phyloP scores from a whole-genome alignment of 2,797 vertebrate species.

The Tamandua tetradactyla region DNA sequence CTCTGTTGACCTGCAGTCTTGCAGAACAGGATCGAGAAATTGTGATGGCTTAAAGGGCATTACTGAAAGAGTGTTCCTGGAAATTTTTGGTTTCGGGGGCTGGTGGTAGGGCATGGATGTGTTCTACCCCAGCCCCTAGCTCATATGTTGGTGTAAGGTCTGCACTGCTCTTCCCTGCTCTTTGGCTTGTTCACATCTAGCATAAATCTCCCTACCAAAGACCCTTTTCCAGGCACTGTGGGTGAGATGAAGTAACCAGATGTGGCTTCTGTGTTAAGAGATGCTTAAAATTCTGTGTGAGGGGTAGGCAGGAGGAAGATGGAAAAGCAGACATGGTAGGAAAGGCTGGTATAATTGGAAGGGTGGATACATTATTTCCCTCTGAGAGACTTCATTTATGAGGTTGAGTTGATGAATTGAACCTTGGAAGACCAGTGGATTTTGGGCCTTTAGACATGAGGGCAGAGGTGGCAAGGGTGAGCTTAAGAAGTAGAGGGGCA shows the following conservation, averaged over 20 bases:
- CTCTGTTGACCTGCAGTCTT: background rate
- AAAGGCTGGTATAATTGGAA: background rate
- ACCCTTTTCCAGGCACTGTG: background rate
- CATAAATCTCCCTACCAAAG: background rate
- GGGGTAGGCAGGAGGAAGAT: too few relatives aligned
- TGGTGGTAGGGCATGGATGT: rapidly evolving
- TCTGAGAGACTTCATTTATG: background rate
- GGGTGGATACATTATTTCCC: background rate
- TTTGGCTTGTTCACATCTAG: too few relatives aligned
- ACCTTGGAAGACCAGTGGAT: background rate
- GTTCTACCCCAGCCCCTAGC: too few relatives aligned
- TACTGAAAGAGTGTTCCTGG: background rate
- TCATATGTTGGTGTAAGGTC: background rate
- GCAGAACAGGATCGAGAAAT: background rate
- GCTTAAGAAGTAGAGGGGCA: background rate
- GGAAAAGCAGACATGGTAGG: too few relatives aligned
- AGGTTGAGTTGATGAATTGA: background rate
- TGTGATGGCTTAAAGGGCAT: background rate
- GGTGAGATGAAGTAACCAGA: background rate
- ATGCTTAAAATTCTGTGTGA: background rate
- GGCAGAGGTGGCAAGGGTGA: background rate
- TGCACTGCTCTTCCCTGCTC: background rate
- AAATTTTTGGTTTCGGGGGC: background rate
- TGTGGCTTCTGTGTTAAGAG: background rate
- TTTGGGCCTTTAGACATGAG: background rate